Evolutionary conservation across 2,888 invertebrate genomes (phyloP).

Genomic region (Pardosa pseudoannulata): DNA sequence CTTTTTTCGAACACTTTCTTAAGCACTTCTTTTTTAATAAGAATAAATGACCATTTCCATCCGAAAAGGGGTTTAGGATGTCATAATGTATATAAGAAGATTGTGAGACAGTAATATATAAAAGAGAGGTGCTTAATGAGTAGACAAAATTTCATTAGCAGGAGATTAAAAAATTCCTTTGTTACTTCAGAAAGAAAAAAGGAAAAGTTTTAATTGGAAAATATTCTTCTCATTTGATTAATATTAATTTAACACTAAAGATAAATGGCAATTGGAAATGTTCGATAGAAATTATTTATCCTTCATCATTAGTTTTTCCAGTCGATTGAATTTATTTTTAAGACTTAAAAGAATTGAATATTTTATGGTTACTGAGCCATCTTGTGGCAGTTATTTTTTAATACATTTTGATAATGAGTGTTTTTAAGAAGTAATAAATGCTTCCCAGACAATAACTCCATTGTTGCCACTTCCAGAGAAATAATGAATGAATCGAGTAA

Average conservation of each 20-base stretch:
- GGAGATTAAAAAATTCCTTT: conserved; percentile 33
- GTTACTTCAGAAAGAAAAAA: conserved; percentile 32
- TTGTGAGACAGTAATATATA: conserved; percentile 15
- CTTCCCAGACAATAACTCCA: conserved; percentile 50
- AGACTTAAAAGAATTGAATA: conserved; percentile 26
- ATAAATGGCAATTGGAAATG: conserved; percentile 27
- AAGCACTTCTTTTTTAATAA: conserved; percentile 8
- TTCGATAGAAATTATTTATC: conserved; percentile 3
- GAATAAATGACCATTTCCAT: conserved; percentile 55
- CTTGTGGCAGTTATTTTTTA: conserved; percentile 24
- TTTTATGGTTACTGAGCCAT: conserved; percentile 50
- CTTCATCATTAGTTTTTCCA: conserved; percentile 19
- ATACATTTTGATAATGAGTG: conserved; percentile 27
- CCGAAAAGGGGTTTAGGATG: conserved; percentile 20
- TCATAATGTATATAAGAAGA: conserved; percentile 34
- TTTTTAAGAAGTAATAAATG: conserved; percentile 40
- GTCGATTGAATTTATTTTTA: conserved; percentile 32
- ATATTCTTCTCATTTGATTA: conserved; percentile 54
- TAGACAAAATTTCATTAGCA: conserved; percentile 56
- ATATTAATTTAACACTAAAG: conserved; percentile 59
- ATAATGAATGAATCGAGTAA: conserved; percentile 13
- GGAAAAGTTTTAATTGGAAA: conserved; percentile 11
- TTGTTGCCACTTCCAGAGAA: conserved; percentile 7
- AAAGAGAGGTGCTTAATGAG: conserved; percentile 32
- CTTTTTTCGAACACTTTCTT: conserved; percentile 28